A percentile compares a stretch with the other conserved stretches of the same genome.
Conservation (phyloP, 2,113 vertebrate genomes). For the Crotalus viridis region DNA sequence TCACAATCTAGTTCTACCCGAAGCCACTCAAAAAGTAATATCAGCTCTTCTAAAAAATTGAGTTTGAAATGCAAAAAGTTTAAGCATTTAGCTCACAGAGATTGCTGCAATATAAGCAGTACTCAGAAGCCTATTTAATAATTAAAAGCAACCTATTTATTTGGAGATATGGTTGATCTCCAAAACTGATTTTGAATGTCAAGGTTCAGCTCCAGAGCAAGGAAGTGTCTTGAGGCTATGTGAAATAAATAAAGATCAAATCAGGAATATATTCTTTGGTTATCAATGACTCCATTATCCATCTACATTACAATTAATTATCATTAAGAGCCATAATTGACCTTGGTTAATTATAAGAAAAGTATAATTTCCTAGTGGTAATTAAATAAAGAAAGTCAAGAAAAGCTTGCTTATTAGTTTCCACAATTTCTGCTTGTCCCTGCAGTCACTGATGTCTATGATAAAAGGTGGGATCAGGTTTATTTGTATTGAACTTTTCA, state of each 20-base stretch:
- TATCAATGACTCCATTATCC: not conserved
- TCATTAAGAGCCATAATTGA: not conserved
- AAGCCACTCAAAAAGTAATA: conserved; percentile 16
- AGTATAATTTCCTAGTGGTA: not conserved
- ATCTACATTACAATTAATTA: not conserved
- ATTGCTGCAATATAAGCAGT: conserved; percentile 21
- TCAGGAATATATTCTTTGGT: not conserved
- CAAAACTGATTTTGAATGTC: not conserved
- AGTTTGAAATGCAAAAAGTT: conserved; percentile 29
- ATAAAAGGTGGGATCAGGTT: not conserved
- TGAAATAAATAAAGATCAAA: not conserved
- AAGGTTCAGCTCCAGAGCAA: not conserved
- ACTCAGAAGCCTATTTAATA: conserved; percentile 6
- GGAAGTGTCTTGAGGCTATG: not conserved
- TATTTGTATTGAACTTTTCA: not conserved
- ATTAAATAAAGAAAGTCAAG: not conserved
- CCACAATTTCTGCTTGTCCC: not conserved
- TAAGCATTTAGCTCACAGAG: conserved; percentile 34
- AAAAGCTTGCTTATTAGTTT: not conserved
- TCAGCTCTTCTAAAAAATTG: conserved; percentile 15
- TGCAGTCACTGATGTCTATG: not conserved
- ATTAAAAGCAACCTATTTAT: not conserved
- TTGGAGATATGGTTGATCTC: not conserved
- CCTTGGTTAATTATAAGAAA: not conserved
- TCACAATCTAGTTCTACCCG: conserved; percentile 33